Conservation (phyloP, 2,113 vertebrate species). For the Helogale parvula region DNA sequence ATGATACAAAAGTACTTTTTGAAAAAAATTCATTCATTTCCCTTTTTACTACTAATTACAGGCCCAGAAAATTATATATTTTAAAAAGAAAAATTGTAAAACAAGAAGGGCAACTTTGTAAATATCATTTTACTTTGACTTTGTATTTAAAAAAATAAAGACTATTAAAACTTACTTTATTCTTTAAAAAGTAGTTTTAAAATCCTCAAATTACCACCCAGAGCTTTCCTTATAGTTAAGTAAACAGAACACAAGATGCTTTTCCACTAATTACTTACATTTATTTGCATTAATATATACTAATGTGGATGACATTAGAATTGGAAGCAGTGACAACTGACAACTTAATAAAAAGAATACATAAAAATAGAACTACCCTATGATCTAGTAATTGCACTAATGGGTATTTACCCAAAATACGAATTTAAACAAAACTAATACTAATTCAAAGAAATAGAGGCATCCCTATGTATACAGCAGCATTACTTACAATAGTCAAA, state of each 20-base stretch:
- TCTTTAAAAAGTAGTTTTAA: not conserved
- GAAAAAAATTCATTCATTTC: not conserved
- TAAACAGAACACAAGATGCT: not conserved
- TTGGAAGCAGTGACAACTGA: not conserved
- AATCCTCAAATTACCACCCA: slow-evolving; percentile 24
- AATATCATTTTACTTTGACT: slow-evolving; percentile 23
- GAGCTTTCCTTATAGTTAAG: not conserved
- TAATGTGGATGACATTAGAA: not conserved
- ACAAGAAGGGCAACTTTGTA: not conserved
- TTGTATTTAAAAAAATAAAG: slow-evolving; percentile 6
- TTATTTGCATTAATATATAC: not conserved
- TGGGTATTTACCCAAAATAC: not conserved
- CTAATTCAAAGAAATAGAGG: not conserved
- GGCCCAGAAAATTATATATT: not conserved
- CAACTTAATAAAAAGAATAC: not conserved
- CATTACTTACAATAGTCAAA: not conserved
- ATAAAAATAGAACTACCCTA: not conserved
- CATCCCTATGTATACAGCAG: not conserved
- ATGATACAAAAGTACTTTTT: not conserved
- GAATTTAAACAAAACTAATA: not conserved
- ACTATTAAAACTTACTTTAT: slow-evolving; percentile 6
- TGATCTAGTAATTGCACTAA: not conserved
- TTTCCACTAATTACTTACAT: not conserved
- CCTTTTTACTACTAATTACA: not conserved
- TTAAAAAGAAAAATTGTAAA: not conserved